Percentiles rank a stretch among this genome's conserved stretches.
These are phyloP conservation scores for Diplodus sargus DNA, from an alignment of 2,797 vertebrate species.

Conservation along the genomic window DNA sequence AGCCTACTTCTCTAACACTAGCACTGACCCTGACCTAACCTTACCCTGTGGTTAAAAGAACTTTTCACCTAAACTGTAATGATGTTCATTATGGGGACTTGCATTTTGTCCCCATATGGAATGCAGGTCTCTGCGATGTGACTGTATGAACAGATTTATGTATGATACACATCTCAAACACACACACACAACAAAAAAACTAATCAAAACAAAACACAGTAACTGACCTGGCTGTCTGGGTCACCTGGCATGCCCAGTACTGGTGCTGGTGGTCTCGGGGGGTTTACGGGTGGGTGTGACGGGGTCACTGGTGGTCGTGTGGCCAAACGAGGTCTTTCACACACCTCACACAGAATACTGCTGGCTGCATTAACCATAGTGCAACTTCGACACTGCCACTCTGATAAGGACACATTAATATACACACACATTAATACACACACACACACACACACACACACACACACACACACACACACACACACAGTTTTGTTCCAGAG, in stretches of 20 bases:
- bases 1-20: too few relatives aligned
- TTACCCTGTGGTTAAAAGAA: too few relatives aligned
- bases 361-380: slow-evolving; percentile 89
- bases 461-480: too few relatives aligned
- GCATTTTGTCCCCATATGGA: too few relatives aligned
- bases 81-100: too few relatives aligned
- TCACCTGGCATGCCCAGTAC: slow-evolving; percentile 75
- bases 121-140: too few relatives aligned
- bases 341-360: slow-evolving; percentile 90
- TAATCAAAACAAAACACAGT: background rate
- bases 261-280: slow-evolving; percentile 77
- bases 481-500: too few relatives aligned
- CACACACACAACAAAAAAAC: background rate
- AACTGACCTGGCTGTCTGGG: slow-evolving; percentile 82
- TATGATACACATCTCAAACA: background rate
- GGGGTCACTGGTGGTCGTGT: slow-evolving; percentile 82
- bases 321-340: slow-evolving; percentile 91
- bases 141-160: too few relatives aligned
- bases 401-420: slow-evolving; percentile 53
- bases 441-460: background rate
- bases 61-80: too few relatives aligned
- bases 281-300: slow-evolving; percentile 79
- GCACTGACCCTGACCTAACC: too few relatives aligned
- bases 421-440: background rate
- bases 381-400: slow-evolving; percentile 92